A percentile compares a stretch with the other conserved stretches of the same genome.
Conservation (phyloP, 2,113 vertebrate genomes). For the Microcebus murinus region DNA sequence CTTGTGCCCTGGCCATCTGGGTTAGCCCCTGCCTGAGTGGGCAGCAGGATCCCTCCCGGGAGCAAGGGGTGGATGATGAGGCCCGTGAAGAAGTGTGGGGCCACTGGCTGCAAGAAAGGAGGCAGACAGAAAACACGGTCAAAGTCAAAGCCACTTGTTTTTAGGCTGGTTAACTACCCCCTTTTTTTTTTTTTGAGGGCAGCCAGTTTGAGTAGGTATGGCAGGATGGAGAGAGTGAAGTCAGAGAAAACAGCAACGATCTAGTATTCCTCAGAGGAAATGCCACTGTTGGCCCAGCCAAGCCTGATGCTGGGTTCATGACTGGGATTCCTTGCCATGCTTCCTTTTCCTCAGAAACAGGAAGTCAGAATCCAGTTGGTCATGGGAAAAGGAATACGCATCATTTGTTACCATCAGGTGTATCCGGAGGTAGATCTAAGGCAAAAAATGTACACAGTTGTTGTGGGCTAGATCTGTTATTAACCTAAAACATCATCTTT, state of each 20-base stretch:
- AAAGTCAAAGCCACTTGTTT: not conserved
- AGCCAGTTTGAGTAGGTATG: not conserved
- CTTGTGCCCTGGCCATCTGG: not conserved
- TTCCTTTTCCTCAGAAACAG: not conserved
- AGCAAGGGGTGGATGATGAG: conserved; percentile 64
- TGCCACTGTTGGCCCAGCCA: not conserved
- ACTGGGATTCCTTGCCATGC: not conserved
- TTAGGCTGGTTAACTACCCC: not conserved
- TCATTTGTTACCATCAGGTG: not conserved
- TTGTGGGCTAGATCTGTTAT: not conserved
- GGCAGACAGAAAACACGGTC: conserved; percentile 13
- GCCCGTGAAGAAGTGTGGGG: conserved; percentile 55
- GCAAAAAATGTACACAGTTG: not conserved
- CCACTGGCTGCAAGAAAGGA: conserved; percentile 11
- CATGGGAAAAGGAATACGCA: not conserved
- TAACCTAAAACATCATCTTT: not conserved
- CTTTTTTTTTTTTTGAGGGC: not conserved
- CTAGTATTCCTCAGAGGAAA: not conserved
- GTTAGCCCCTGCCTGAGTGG: not conserved
- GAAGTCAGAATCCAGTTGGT: not conserved
- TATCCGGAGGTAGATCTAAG: not conserved
- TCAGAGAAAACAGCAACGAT: not conserved
- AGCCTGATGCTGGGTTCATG: not conserved
- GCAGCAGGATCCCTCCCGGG: conserved; percentile 14
- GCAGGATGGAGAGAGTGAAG: not conserved